Base-by-base conservation (phyloP, 2,797 vertebrate genomes). In the Dromococcyx pavoninus region DNA sequence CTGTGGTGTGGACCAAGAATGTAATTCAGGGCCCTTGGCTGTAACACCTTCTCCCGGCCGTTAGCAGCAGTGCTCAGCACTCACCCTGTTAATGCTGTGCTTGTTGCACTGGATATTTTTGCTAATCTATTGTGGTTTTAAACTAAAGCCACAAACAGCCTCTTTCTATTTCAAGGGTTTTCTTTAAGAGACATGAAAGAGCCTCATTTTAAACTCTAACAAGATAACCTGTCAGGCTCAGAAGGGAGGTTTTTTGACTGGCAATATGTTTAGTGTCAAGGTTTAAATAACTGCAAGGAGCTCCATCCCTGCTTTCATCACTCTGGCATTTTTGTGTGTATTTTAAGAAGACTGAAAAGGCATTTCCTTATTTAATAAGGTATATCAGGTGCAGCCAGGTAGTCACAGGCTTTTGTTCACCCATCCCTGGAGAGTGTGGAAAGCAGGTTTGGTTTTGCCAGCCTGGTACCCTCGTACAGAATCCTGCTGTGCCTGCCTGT, bases 201-300 rank as follows among this genome's bases (percentile, higher is more conserved):
- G 44, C 77, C 89, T 94, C 67, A 81, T 94, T 96, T 96, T 91
- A 88, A 96, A 91, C 94, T 82, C 16, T 86, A 95, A 93, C 93
- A 90, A 95, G 94, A 91, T 94, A 95, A 91, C 62, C 94, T 96
- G 89, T 95, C 94, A 90, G 82, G 78, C 91, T 95, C 66, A 81
- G 95, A 79, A 78, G 82, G 82, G 91, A 88, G 92, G 58, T 46
- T 95, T 96, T 89, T 70, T 94, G 76, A 88, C 92, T 89, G 75
- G 88, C 90, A 92, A 82, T 90, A 79, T 46, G 83, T 94, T 96
- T 79, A 66, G 62, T 92, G 91, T 94, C 91, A 61, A 60, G 73
- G 73, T 88, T 94, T 89, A 91, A 96, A 81, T 94, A 95, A 94
- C 92, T 91, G 94, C 77, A 16, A 92, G 91, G 79, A 92, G 60